These are phyloP conservation scores for Limnephilus auricula DNA, from an alignment of 2,888 invertebrate species.

Conservation along the genomic window DNA sequence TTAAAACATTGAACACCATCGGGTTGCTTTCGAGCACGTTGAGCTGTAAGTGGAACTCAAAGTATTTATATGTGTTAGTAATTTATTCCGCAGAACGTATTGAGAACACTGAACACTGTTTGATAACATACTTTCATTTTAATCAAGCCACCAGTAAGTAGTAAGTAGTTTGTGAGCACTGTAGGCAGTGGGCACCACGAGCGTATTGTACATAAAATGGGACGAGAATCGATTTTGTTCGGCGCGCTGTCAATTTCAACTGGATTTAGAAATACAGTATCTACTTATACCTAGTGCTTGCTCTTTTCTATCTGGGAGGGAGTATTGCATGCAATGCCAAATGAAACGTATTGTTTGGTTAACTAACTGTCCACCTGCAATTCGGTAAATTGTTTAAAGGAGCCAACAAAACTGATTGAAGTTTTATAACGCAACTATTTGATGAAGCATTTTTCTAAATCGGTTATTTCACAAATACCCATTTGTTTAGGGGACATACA, in stretches of 20 bases:
- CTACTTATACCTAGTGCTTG: not conserved
- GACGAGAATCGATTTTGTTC: slow-evolving; percentile 16
- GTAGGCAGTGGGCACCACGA: not conserved
- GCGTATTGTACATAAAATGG: slow-evolving; percentile 2
- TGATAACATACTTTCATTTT: slow-evolving; percentile 38
- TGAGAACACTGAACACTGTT: slow-evolving; percentile 15
- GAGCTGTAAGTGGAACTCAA: not conserved
- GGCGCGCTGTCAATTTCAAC: not conserved
- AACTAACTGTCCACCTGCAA: not conserved
- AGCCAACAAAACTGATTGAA: not conserved
- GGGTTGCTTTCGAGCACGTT: not conserved
- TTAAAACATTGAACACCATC: not conserved
- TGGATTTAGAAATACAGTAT: not conserved
- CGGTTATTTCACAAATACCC: not conserved
- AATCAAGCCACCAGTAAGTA: slow-evolving; percentile 12
- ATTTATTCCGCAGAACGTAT: slow-evolving; percentile 5
- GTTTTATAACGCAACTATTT: not conserved
- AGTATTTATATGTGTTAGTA: slow-evolving; percentile 9
- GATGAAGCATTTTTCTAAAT: not conserved
- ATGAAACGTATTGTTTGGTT: not conserved
- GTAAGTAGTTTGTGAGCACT: not conserved
- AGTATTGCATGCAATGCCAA: not conserved
- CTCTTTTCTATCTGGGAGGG: not conserved
- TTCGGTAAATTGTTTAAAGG: not conserved
- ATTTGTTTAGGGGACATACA: too few species aligned